Evolutionary conservation across 53 echinoderm and acorn worm genomes (phyloP).

Genomic region (Pentamera pediparva): DNA sequence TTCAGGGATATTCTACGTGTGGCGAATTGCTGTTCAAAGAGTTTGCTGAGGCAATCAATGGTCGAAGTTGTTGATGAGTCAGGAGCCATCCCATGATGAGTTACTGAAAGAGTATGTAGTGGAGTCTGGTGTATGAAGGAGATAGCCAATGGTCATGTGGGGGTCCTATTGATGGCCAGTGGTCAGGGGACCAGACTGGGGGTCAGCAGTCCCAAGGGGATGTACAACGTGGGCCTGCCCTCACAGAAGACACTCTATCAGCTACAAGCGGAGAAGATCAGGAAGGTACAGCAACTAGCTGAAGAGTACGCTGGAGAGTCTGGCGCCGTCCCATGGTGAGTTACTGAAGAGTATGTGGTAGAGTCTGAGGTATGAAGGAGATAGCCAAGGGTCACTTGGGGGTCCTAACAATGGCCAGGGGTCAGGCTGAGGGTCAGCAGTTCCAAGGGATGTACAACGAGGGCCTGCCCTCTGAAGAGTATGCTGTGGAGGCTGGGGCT

Average conservation of each 20-base stretch:
- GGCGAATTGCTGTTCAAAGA: no score
- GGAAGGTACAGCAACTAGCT: slow-evolving; percentile 64
- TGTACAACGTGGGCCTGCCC: slow-evolving; percentile 92
- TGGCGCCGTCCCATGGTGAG: slow-evolving; percentile 83
- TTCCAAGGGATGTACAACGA: slow-evolving; percentile 97
- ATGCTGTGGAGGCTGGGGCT: slow-evolving; percentile 54
- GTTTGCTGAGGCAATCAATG: no score
- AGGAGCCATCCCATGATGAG: no score
- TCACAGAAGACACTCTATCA: slow-evolving; percentile 91
- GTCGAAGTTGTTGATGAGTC: no score
- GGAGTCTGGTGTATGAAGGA: slow-evolving; percentile 14
- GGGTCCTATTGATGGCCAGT: slow-evolving; percentile 85
- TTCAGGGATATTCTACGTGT: no score
- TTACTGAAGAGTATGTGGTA: no score
- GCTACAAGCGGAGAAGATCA: slow-evolving; percentile 81
- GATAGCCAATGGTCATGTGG: slow-evolving; percentile 69
- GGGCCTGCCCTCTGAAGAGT: slow-evolving; percentile 80
- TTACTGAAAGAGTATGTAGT: no score
- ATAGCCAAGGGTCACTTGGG: slow-evolving; percentile 74
- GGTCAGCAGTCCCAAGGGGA: slow-evolving; percentile 87
- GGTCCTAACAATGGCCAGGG: slow-evolving; percentile 84
- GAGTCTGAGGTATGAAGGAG: slow-evolving; percentile 14
- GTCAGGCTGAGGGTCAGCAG: slow-evolving; percentile 90
- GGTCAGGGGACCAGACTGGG: slow-evolving; percentile 79
- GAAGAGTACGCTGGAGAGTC: slow-evolving; percentile 57